Base-by-base conservation (phyloP, 1,140 invertebrate species). In the Listronotus oregonensis region DNA sequence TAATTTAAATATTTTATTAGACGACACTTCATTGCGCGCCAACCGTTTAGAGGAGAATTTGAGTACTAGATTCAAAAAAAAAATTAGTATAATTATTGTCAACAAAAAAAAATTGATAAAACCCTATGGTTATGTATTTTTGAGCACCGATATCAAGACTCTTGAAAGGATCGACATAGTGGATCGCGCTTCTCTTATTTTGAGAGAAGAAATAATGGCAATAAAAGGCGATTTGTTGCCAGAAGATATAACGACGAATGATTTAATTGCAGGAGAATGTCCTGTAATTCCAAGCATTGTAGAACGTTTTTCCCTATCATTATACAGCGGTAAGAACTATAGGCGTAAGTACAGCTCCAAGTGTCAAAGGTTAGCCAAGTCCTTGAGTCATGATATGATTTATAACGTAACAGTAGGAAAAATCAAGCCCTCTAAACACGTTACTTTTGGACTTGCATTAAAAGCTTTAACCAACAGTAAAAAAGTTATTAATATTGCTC, bases 401-500 rank as follows among this genome's bases (percentile, higher is more conserved):
- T 72, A 73, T 67, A 58, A 57, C 37, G 65, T 70, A 14, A 64
- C 58, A 15, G 68, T 43, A 17, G 73, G 71, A 55, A 50, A 39
- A 72, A 51, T 47, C 63, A 75, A 75, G 47, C 67, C 73, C 17
- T 27, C 73, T 17, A 77, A 77, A 66, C 50, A 64, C 67, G 6
- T 12, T 5, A 5, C 15, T 14, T 66, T 77, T 60, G 74, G 71
- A 44, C 47, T 76, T 46, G 64, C 72, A 65, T 31, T 78, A 15
- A 78, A 78, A 60, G 68, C 65, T 51, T 61, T 78, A 68, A 77
- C 73, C 7, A 76, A 65, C 52, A 68, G 57, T 67, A 49, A 42
- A 52, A 58, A 76, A 75, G 71, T 76, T 43, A 55, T 76, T 8
- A 69, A 58, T 11, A 78, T 75, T 27, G 37, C 77, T 5, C 75